Evolutionary conservation across 2,888 invertebrate species (phyloP), one percentile per base, ranked within the genome.

Genomic region (Danaus chrysippus): DNA sequence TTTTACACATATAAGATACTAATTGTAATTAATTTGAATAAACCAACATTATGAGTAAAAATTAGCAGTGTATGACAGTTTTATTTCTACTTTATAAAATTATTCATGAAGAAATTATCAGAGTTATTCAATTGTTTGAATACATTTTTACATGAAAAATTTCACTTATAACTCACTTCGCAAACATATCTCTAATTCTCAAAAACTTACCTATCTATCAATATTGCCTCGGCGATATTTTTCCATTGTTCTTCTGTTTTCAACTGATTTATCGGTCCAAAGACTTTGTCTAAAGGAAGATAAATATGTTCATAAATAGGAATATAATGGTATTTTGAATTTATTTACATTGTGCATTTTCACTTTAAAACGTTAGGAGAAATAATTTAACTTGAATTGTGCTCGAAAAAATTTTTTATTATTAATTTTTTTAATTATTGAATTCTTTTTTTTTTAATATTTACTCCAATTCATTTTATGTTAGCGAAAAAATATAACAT

Each of bases 161-260:
- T 56, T 53, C 34, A 15, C 44, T 12, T 53, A 61, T 62, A 64
- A 59, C 56, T 17, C 42, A 54, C 56, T 46, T 42, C 54, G 43
- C 41, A 13, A 34, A 43, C 54, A 49, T 54, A 58, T 56, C 56
- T 58, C 53, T 59, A 59, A 63, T 52, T 43, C 58, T 53, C 41
- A 54, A n/a, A 42, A 43, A 58, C 53, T 58, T 65, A 63, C 60
- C 56, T 63, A n/a, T n/a, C n/a, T n/a, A 66, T 64, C 62, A 69
- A 69, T 69, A 64, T 62, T 61, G 61, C 49, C 58, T 56, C 34
- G 42, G 66, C 64, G 63, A 63, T 66, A 64, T 63, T 68, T 67
- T 64, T 69, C n/a, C n/a, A n/a, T n/a, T n/a, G n/a, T 69, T n/a
- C 66, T 64, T 58, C 58, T 49, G n/a, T 43, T 44, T 59, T 53